A percentile compares a stretch with the other conserved stretches of the same genome.
Conservation (phyloP, 2,888 invertebrate genomes). For the Sarcophaga subvicina region DNA sequence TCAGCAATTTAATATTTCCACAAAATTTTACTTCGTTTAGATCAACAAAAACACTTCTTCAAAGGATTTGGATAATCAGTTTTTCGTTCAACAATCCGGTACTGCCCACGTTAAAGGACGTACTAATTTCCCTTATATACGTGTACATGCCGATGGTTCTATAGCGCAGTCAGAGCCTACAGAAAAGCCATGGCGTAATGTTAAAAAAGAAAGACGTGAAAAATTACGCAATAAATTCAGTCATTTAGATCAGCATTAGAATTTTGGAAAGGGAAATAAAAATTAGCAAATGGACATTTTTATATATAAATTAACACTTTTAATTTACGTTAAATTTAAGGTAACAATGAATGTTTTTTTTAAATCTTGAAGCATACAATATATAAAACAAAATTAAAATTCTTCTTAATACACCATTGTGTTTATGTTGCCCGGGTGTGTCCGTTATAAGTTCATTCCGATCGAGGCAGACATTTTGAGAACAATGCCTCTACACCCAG, state of each 20-base stretch:
- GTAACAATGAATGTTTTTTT: too few relatives aligned
- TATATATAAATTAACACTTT: too few relatives aligned
- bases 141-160: constrained; percentile 74
- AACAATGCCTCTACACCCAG: too few relatives aligned
- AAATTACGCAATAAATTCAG: constrained; percentile 93
- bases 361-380: too few relatives aligned
- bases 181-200: constrained; percentile 91
- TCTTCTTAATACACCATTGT: too few relatives aligned
- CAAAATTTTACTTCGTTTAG: constrained; percentile 69
- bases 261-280: background rate
- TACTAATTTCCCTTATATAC: constrained; percentile 80
- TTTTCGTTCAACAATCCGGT: constrained; percentile 83
- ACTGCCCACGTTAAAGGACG: constrained; percentile 81
- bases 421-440: too few relatives aligned
- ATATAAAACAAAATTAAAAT: too few relatives aligned
- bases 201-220: constrained; percentile 94
- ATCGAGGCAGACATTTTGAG: too few relatives aligned
- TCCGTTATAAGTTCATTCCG: too few relatives aligned
- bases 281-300: too few relatives aligned
- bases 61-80: constrained; percentile 85
- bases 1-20: background rate
- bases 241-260: constrained; percentile 90
- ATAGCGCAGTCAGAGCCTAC: constrained; percentile 69
- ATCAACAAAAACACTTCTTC: constrained; percentile 80
- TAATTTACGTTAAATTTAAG: too few relatives aligned